phyloP scores from a whole-genome alignment of 2,797 vertebrate species.

The Channa striata region DNA sequence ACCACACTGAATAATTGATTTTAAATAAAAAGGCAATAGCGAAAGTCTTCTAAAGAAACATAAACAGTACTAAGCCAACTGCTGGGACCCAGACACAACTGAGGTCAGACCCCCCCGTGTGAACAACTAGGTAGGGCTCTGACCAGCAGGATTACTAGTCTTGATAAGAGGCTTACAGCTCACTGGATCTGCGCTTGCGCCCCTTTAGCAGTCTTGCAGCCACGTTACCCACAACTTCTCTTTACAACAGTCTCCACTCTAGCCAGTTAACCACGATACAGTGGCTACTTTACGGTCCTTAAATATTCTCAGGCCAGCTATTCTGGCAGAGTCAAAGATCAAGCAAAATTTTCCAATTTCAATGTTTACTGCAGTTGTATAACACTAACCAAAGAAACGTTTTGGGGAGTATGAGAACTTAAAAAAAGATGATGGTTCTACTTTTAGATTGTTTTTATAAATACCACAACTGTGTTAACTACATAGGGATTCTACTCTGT shows the following conservation, averaged over 20 bases:
- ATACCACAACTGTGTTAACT: too few relatives aligned
- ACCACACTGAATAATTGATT: neutral
- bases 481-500: too few relatives aligned
- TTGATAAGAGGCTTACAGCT: slow-evolving; percentile 76
- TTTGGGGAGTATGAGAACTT: neutral
- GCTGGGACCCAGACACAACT: slow-evolving; percentile 9
- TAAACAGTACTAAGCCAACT: slow-evolving; percentile 23
- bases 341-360: neutral
- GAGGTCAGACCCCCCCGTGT: slow-evolving; percentile 33
- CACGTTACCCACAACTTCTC: slow-evolving; percentile 27
- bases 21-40: neutral
- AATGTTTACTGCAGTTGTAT: too few relatives aligned
- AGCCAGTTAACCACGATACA: slow-evolving; percentile 10
- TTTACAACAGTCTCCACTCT: slow-evolving; percentile 4
- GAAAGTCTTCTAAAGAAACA: slow-evolving; percentile 9
- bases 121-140: slow-evolving; percentile 13
- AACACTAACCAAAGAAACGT: neutral
- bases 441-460: too few relatives aligned
- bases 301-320: slow-evolving; percentile 1
- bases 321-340: neutral
- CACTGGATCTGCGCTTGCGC: slow-evolving; percentile 31
- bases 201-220: slow-evolving; percentile 44
- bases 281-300: neutral
- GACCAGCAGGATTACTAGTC: slow-evolving; percentile 65
- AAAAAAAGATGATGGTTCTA: neutral